A percentile compares a stretch with the other conserved stretches of the same genome.
phyloP scores from a whole-genome alignment of 2,888 invertebrate species.

The Pristionchus exspectatus region DNA sequence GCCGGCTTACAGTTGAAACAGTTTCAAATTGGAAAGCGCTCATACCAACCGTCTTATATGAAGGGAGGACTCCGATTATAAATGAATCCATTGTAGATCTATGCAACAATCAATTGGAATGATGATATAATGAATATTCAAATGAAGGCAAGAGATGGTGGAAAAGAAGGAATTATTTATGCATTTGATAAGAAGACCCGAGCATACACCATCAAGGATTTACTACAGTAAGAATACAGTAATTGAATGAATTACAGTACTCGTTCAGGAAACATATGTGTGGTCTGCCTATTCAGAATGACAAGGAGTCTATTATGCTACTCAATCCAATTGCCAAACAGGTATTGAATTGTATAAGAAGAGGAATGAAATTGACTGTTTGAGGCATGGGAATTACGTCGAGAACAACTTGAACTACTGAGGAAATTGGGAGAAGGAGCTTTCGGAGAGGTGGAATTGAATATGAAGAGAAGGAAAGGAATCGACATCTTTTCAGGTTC shows the following conservation, averaged over 20 bases:
- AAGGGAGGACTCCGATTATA: background rate
- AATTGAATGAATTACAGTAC: background rate
- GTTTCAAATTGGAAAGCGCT: no score
- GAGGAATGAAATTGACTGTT: no score
- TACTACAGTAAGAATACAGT: background rate
- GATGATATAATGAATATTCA: background rate
- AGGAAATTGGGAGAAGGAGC: conserved; percentile 40
- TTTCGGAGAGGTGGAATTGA: conserved; percentile 8
- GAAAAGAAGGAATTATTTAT: background rate
- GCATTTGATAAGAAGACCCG: background rate
- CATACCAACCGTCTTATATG: no score
- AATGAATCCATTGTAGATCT: background rate
- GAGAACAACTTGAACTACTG: background rate
- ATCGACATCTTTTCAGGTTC: background rate
- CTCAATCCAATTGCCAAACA: background rate
- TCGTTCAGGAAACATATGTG: background rate
- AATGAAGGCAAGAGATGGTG: background rate
- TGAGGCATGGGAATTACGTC: conserved; percentile 15
- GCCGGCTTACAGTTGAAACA: no score
- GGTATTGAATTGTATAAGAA: background rate
- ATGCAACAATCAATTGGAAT: background rate
- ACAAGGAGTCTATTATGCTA: background rate
- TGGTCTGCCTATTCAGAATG: background rate
- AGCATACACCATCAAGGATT: background rate
- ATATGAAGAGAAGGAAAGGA: background rate